phyloP scores from a whole-genome alignment of 2,888 invertebrate genomes.

The Acanthosepion pharaonis region DNA sequence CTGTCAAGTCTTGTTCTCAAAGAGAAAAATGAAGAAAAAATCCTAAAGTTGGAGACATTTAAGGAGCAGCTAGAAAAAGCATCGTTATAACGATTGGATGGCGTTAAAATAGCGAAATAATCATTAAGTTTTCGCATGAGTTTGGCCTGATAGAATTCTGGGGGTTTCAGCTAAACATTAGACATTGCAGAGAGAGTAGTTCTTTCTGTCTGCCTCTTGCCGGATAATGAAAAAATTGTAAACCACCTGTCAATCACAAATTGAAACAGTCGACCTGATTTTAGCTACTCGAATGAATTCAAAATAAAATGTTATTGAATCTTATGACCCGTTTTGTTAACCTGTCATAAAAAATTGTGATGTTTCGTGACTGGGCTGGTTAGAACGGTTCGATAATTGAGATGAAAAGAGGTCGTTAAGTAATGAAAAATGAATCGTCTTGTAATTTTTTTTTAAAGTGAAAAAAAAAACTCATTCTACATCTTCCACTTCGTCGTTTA shows the following conservation, averaged over 20 bases:
- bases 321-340: background rate
- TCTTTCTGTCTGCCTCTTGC: background rate
- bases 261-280: background rate
- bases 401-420: background rate
- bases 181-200: background rate
- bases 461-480: background rate
- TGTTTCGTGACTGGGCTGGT: background rate
- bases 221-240: background rate
- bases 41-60: background rate
- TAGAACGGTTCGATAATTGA: background rate
- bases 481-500: no score
- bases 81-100: background rate
- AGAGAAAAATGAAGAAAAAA: background rate
- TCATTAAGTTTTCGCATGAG: background rate
- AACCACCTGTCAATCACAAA: background rate
- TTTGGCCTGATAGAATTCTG: background rate
- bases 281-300: background rate
- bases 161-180: background rate
- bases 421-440: background rate
- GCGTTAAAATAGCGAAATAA: background rate
- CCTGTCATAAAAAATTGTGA: background rate
- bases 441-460: background rate
- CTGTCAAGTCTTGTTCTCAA: no score
- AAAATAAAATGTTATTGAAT: conserved; percentile 33
- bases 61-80: background rate